Base-by-base conservation (phyloP, 2,113 vertebrate genomes). In the Clarias magur region DNA sequence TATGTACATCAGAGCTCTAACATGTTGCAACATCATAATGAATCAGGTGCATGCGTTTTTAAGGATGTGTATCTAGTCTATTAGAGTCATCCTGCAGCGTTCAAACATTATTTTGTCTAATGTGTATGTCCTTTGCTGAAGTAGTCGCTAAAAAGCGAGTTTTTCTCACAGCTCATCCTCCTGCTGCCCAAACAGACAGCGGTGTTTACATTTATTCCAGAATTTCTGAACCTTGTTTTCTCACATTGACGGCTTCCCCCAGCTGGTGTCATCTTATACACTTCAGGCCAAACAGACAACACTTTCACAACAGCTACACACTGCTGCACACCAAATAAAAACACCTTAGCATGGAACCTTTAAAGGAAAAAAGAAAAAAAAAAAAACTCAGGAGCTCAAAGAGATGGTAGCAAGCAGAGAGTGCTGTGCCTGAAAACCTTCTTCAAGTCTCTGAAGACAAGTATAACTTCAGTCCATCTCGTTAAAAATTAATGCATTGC, bases 111-210 rank as follows among this genome's bases (percentile, higher is more conserved):
- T 48, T 48, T 12, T 42, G 38, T 57, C 48, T 38, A 38, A 23
- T 70, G 63, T 62, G 27, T 75, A 57, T 76, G 34, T 48, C 15
- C 53, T 42, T n/a, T 73, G 53, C 16, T 83, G 23, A 53, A 75
- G 76, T 76, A 70, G 59, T 53, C 27, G 65, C 68, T 48, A 80
- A 68, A 76, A 57, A 67, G 81, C 53, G 82, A 34, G 25, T 56
- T 75, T 86, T 82, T 53, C 63, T 84, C 60, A 25, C 85, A 85
- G 19, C 72, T 82, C 79, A 83, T 62, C 80, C 72, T 48, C 67
- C 63, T 75, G 67, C 72, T 57, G 67, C 56, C 56, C 83, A 68
- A 83, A 78, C 84, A n/a, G 53, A 63, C 81, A 85, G 83, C 70
- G 59, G 15, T 42, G 88, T 80, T 88, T 65, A 60, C 85, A 25